Percentiles rank a stretch among this genome's conserved stretches.
Evolutionary conservation across 2,888 invertebrate genomes (phyloP).

Genomic region (Brenthis hecate): DNA sequence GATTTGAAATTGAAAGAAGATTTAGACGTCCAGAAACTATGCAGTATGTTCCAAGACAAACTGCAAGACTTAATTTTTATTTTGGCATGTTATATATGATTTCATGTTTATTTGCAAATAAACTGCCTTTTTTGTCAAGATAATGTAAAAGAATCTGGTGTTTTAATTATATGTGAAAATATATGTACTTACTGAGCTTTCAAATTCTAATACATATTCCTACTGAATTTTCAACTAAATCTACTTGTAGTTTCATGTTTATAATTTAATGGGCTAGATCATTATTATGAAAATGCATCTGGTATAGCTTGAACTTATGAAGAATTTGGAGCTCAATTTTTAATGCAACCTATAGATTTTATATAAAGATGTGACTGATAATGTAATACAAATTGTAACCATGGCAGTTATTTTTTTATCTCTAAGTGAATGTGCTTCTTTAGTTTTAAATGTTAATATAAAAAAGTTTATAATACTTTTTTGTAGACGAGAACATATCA

Average conservation of each 20-base stretch:
- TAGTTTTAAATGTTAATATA: conserved; percentile 4
- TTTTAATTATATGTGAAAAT: not conserved
- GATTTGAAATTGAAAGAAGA: conserved; percentile 94
- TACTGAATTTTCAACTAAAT: not conserved
- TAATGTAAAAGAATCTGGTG: conserved; percentile 42
- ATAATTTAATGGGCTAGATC: not conserved
- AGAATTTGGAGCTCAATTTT: conserved; percentile 12
- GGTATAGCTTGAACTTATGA: not conserved
- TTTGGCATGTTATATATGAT: conserved; percentile 95
- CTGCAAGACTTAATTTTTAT: conserved; percentile 94
- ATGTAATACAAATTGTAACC: conserved; percentile 15
- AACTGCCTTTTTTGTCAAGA: conserved; percentile 82
- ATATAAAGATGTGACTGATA: conserved; percentile 19
- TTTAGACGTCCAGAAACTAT: conserved; percentile 91
- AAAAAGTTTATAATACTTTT: not conserved
- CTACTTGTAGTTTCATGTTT: not conserved
- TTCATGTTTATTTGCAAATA: conserved; percentile 87
- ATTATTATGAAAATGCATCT: not conserved
- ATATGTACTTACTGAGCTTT: conserved; percentile 47
- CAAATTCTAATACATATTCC: conserved; percentile 29
- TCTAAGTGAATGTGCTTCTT: conserved; percentile 9
- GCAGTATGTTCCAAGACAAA: conserved; percentile 91
- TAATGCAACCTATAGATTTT: conserved; percentile 6
- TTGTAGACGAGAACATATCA: conserved; percentile 26
- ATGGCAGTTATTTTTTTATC: conserved; percentile 28